A percentile compares a stretch with the other conserved stretches of the same genome.
phyloP scores from a whole-genome alignment of 2,797 vertebrate genomes.

The Phataginus tetradactyla region DNA sequence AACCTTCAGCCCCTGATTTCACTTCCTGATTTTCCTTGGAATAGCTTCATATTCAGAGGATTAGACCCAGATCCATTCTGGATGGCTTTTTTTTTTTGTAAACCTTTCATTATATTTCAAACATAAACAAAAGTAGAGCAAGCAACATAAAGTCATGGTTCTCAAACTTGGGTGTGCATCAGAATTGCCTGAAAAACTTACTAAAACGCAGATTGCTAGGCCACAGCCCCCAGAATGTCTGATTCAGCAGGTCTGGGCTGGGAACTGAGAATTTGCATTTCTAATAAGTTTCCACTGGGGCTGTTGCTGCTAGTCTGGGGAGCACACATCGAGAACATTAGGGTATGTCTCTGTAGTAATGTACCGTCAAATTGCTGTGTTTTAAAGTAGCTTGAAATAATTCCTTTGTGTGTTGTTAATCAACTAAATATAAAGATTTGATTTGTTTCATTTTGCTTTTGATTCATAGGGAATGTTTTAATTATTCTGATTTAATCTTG shows the following conservation, averaged over 20 bases:
- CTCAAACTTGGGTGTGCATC: conserved; percentile 28
- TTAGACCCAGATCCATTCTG: neutral
- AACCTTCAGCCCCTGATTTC: neutral
- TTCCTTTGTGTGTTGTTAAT: conserved; percentile 26
- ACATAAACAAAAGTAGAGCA: conserved; percentile 3
- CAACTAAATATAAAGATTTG: neutral
- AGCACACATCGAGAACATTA: neutral
- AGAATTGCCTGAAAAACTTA: conserved; percentile 3
- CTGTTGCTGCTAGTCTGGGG: neutral
- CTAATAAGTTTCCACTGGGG: neutral
- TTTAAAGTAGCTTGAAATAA: conserved; percentile 11
- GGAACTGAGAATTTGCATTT: conserved; percentile 20
- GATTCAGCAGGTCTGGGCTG: neutral
- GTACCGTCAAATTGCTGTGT: neutral
- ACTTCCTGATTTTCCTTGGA: conserved; percentile 6
- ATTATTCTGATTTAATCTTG: conserved; percentile 47
- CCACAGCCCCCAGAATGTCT: neutral
- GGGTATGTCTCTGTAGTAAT: neutral
- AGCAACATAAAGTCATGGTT: neutral
- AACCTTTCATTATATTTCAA: conserved; percentile 40
- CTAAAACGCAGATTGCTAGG: conserved; percentile 1
- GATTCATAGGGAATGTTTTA: conserved; percentile 38
- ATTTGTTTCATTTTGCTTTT: conserved; percentile 51
- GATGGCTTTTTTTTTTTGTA: neutral
- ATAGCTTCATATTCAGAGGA: conserved; percentile 23